Evolutionary conservation across 2,888 invertebrate species (phyloP).

Genomic region (Megaustenia siamemsis): DNA sequence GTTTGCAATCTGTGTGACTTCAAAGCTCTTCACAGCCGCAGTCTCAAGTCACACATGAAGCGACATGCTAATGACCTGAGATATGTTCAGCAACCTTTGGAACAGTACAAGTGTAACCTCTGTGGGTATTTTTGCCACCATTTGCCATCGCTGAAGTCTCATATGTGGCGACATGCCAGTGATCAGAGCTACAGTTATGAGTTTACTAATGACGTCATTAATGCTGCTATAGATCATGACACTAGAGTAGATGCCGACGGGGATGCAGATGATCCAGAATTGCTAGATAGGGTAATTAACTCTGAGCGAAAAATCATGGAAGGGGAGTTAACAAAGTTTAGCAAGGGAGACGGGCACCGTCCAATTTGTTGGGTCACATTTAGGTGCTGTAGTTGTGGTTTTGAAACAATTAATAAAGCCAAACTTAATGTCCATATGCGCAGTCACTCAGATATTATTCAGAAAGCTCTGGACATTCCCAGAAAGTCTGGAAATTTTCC

Average conservation of each 20-base stretch:
- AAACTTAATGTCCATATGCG: slow-evolving; percentile 77
- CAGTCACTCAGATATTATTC: slow-evolving; percentile 75
- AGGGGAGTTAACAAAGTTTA: slow-evolving; percentile 57
- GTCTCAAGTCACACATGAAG: slow-evolving; percentile 79
- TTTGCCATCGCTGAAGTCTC: slow-evolving; percentile 79
- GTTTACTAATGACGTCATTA: slow-evolving; percentile 78
- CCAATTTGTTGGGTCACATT: slow-evolving; percentile 76
- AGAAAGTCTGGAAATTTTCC: slow-evolving; percentile 20
- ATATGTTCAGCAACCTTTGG: slow-evolving; percentile 78
- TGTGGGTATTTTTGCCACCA: slow-evolving; percentile 80
- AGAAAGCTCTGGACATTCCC: slow-evolving; percentile 64
- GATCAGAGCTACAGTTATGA: slow-evolving; percentile 78
- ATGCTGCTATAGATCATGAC: slow-evolving; percentile 78
- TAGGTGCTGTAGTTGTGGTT: slow-evolving; percentile 79
- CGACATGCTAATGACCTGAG: slow-evolving; percentile 78
- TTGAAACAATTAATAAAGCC: slow-evolving; percentile 77
- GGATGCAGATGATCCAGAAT: slow-evolving; percentile 58
- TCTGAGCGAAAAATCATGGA: slow-evolving; percentile 60
- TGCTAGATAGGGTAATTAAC: slow-evolving; percentile 59
- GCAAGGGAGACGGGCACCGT: slow-evolving; percentile 53
- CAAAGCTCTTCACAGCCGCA: slow-evolving; percentile 75
- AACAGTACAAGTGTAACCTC: slow-evolving; percentile 79
- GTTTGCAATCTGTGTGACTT: slow-evolving; percentile 77
- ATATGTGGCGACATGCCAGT: slow-evolving; percentile 80
- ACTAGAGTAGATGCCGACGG: slow-evolving; percentile 63